Base-by-base conservation (phyloP, 2,113 vertebrate genomes). In the Myiopsitta monachus region DNA sequence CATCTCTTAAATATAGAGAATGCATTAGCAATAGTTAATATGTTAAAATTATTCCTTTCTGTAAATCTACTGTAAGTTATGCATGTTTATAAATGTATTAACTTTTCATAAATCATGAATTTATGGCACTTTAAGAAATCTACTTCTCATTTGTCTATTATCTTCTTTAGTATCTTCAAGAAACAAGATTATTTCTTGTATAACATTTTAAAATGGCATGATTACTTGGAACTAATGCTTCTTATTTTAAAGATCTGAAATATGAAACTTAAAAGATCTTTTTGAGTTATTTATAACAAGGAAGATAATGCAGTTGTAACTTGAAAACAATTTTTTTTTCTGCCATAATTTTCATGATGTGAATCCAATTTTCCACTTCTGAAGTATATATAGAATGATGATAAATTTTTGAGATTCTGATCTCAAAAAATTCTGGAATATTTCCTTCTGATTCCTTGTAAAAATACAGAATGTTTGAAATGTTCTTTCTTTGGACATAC, bases 1-100 rank as follows among this genome's bases (percentile, higher is more conserved):
- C 5, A 66, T 61, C 24, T 90, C 93, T 94, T 82, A 93, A 95
- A 90, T 61, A 94, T 92, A 89, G 21, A 63, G 46, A 95, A 55
- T 69, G 51, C 14, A 84, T 73, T 89, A 69, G 19, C n/a, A 84
- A 31, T 77, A 62, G 75, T 90, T 88, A 95, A 90, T 80, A 62
- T 68, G 67, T 68, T 92, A 81, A 80, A 94, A 88, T 59, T 83
- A 91, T 85, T 92, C 22, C 43, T 86, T 44, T 89, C 31, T 80
- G 30, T 33, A 44, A 83, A 76, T 67, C 62, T 62, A 38, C 21
- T 95, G 14, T n/a, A 61, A 61, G 77, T 83, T 93, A 84, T 80
- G 18, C 14, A 9, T 75, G 31, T 67, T 73, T 46, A 76, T 86
- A 93, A 92, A 95, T 59, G 7, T 28, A 86, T 69, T 87, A 52